Conservation (phyloP, 2,797 vertebrate genomes). For the Diceros bicornis region DNA sequence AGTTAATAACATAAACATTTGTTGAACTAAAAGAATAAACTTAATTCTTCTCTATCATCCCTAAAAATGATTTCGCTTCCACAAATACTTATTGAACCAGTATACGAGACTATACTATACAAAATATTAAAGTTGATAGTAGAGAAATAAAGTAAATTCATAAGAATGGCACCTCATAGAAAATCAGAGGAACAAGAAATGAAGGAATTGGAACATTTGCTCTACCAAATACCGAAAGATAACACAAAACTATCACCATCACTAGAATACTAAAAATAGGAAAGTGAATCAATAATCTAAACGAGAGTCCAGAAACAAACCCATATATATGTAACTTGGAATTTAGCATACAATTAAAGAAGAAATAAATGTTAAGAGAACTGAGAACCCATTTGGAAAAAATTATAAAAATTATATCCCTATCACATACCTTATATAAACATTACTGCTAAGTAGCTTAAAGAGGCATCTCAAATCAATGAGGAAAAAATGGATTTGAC, state of each 20-base stretch:
- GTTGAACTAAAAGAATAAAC: neutral
- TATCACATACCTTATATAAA: neutral
- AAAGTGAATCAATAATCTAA: slow-evolving; percentile 37
- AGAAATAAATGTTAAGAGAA: neutral
- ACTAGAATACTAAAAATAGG: slow-evolving; percentile 20
- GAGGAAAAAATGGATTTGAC: neutral
- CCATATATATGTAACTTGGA: neutral
- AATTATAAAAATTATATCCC: neutral
- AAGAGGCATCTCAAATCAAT: neutral
- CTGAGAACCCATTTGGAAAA: neutral
- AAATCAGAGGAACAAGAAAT: slow-evolving; percentile 41
- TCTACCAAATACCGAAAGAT: neutral
- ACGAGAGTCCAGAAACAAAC: neutral
- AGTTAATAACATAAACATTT: slow-evolving; percentile 35
- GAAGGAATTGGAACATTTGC: neutral
- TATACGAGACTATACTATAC: neutral
- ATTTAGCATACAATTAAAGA: slow-evolving; percentile 34
- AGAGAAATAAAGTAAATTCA: neutral
- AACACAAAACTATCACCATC: neutral
- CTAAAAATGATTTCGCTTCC: slow-evolving; percentile 32
- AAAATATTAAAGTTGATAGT: slow-evolving; percentile 25
- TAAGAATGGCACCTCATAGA: neutral
- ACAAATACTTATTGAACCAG: neutral
- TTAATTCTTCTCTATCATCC: neutral
- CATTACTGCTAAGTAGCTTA: neutral